These are phyloP conservation scores for Cetonia aurata DNA, from an alignment of 2,888 invertebrate genomes.

Conservation along the genomic window DNA sequence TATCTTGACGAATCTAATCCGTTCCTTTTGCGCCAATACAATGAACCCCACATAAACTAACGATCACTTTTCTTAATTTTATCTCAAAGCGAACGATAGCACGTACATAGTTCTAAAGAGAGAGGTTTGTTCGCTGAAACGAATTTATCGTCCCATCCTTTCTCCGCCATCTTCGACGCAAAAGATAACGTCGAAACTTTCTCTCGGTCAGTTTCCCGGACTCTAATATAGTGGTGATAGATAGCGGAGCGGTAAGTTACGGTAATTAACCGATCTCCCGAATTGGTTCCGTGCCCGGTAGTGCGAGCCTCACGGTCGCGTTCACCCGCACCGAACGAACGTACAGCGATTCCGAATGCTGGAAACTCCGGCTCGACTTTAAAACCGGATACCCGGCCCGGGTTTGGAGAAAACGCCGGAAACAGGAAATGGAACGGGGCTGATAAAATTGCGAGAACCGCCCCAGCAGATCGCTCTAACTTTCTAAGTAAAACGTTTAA, in stretches of 20 bases:
- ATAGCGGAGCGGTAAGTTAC: constrained; percentile 37
- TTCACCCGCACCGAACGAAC: constrained; percentile 19
- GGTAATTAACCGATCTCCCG: constrained; percentile 40
- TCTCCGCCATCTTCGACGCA: constrained; percentile 1
- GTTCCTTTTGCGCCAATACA: too few species aligned
- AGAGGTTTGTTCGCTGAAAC: constrained; percentile 15
- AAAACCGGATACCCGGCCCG: constrained; percentile 28
- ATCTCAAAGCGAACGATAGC: neutral
- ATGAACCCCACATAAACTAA: too few species aligned
- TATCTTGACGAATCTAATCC: too few species aligned
- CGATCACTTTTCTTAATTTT: too few species aligned
- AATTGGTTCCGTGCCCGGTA: constrained; percentile 25
- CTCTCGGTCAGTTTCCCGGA: constrained; percentile 31
- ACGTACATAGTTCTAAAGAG: neutral
- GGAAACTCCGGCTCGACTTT: constrained; percentile 27
- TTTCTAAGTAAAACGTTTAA: constrained; percentile 43
- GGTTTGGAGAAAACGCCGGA: constrained; percentile 42
- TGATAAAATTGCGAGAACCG: constrained; percentile 42
- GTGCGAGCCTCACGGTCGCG: neutral
- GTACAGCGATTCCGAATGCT: neutral
- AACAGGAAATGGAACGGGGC: constrained; percentile 44
- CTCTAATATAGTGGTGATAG: constrained; percentile 8
- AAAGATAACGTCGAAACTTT: constrained; percentile 26
- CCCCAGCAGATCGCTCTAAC: constrained; percentile 29
- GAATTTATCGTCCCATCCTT: constrained; percentile 20